Evolutionary conservation across 2,888 invertebrate genomes (phyloP).

Genomic region (Selenia dentaria): DNA sequence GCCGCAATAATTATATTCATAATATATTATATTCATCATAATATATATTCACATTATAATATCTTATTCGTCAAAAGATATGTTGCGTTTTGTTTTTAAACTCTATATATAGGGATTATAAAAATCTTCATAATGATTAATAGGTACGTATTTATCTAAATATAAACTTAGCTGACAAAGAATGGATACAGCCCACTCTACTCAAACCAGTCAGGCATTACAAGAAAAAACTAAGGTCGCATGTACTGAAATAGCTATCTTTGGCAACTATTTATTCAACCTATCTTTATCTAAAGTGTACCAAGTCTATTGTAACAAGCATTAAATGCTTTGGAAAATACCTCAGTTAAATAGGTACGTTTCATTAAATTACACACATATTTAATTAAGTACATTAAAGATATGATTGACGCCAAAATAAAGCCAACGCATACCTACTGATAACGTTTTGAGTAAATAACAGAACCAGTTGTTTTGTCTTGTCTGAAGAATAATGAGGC

Average conservation of each 20-base stretch:
- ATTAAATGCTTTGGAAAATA: conserved; percentile 32
- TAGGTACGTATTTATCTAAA: too few species aligned
- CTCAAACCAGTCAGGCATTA: neutral
- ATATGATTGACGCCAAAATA: conserved; percentile 28
- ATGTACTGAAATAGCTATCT: conserved; percentile 4
- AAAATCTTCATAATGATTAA: too few species aligned
- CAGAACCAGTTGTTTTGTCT: conserved; percentile 38
- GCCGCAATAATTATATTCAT: too few species aligned
- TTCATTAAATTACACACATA: conserved; percentile 19
- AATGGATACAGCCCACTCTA: neutral
- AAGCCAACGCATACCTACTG: conserved; percentile 27
- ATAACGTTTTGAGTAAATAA: conserved; percentile 43
- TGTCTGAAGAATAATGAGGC: conserved; percentile 35
- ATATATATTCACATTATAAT: too few species aligned
- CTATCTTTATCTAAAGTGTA: conserved; percentile 3
- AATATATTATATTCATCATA: too few species aligned
- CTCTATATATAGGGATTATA: too few species aligned
- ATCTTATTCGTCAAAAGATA: too few species aligned
- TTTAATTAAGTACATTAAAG: conserved; percentile 20
- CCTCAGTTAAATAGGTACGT: conserved; percentile 18
- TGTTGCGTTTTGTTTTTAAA: too few species aligned
- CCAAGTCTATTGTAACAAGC: conserved; percentile 33
- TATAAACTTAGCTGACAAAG: too few species aligned
- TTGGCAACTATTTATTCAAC: conserved; percentile 12
- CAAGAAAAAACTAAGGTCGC: neutral